Base-by-base conservation (phyloP, 35 echinoderm and acorn worm genomes). In the Hemicentrotus pulcherrimus region DNA sequence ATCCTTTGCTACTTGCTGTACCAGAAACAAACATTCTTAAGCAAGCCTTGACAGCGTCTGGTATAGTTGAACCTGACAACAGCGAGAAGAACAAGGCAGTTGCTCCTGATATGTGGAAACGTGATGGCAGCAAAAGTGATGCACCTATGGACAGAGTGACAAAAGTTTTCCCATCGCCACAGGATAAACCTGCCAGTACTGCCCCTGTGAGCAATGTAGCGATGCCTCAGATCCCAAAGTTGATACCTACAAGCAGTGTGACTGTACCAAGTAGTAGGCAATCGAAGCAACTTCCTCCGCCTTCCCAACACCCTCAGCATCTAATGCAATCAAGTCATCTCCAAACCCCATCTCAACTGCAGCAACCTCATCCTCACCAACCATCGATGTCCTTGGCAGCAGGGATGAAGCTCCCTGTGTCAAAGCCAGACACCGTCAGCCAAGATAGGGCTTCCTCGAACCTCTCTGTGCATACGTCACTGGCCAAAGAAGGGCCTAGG, bases 141-240 rank as follows among this genome's bases (percentile, higher is more conserved):
- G 87, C n/a, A 94, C 31, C 92, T 78, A 24, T 94, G 47, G 48
- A 94, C 91, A 91, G 88, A 91, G 46, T 33, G 2, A 47, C 46
- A 61, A 94, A 88, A 55, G 47, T 50, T 61, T 9, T 94, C 31
- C 28, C 65, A 86, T 86, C 94, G 24, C 31, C 94, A 88, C 50
- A 71, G 31, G 32, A 55, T 28, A 58, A 85, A 61, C 96, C 85
- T 91, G 50, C 88, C 46, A 94, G 94, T 71, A 91, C 94, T 55
- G 58, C 59, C 86, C 88, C 94, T 61, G 59, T 91, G 86, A 96
- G 94, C 94, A 94, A 96, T 86, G 95, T 95, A 16, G 91, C 89
- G 47, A 98, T 97, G 85, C 98, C 98, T 86, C 97, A 99, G 94
- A 96, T 97, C 58, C 98, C 98, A 58, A 99, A 99, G 86, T 95